These are phyloP conservation scores for Muscina levida DNA, from an alignment of 2,888 invertebrate species.

Conservation along the genomic window DNA sequence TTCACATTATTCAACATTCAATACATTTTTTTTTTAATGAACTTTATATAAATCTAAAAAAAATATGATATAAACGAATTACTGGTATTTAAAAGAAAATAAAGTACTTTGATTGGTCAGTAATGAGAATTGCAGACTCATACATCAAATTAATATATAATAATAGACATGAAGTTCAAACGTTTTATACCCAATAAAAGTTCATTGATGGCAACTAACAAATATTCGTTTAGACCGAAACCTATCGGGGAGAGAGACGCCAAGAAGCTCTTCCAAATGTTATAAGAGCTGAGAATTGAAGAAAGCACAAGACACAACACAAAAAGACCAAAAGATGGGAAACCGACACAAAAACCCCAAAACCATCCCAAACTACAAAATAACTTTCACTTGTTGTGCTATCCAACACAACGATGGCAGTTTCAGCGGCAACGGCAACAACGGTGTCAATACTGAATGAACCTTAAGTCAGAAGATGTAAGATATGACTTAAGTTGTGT, in stretches of 20 bases:
- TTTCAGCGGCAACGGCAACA: background rate
- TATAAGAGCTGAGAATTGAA: background rate
- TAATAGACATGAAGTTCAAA: background rate
- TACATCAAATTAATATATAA: constrained; percentile 2
- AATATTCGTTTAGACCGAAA: too few relatives aligned
- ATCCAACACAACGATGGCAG: background rate
- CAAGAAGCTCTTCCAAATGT: background rate
- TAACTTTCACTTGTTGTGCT: constrained; percentile 36
- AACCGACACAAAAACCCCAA: background rate
- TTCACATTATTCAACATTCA: too few relatives aligned
- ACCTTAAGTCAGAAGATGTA: constrained; percentile 53
- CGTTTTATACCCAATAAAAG: background rate
- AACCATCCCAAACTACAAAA: background rate
- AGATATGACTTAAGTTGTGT: constrained; percentile 45
- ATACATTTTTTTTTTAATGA: too few relatives aligned
- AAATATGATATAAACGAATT: too few relatives aligned
- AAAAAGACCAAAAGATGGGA: background rate
- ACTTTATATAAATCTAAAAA: too few relatives aligned
- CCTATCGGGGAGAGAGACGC: too few relatives aligned
- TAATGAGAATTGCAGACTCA: too few relatives aligned
- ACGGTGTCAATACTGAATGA: background rate
- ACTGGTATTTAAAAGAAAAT: too few relatives aligned
- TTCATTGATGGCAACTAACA: constrained; percentile 5
- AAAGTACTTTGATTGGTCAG: too few relatives aligned
- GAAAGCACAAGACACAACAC: background rate